Base-by-base conservation (phyloP, 2,113 vertebrate species). In the Chloropsis cyanopogon region DNA sequence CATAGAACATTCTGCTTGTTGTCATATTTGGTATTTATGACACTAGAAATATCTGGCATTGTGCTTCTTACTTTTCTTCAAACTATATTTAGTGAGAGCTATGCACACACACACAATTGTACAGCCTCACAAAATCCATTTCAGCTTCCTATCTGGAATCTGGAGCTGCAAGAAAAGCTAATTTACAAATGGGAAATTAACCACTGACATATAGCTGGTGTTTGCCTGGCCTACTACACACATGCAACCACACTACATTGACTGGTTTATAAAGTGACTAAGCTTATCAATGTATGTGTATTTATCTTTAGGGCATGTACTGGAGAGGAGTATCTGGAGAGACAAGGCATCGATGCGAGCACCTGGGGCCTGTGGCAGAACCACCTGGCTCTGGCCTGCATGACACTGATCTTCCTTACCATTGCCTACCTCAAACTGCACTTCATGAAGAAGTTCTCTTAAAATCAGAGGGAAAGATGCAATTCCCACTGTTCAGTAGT, bases 321-420 rank as follows among this genome's bases (percentile, higher is more conserved):
- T 0, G 99, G 99, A 9, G 98, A 98, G 29, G 76, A 94, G 0
- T 98, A 98, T 37, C 96, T 99, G 96, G 0, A 2, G 7, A 64
- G 28, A 1, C 99, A 99, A 95, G 99, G 99, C 7, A 98, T 99
- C 0, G 97, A 98, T 4, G 56, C 37, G 3, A 98, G 97, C 11
- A 2, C 41, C 10, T 99, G 99, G 99, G 99, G 98, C 8, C 88
- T 99, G 33, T 99, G 99, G 99, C 97, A 97, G 98, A 99, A 99
- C 76, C 98, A 98, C 13, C 4, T 99, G 64, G 98, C 98, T 31
- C 88, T 99, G 29, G 66, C 64, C 31, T 93, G 98, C 95, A 99
- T 99, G 99, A 98, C 81, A 4, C 0, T 98, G 13, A 97, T 98
- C 64, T 99, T 99, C 97, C 97, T 99, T 9, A 35, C 33, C 28